Percentiles rank a stretch among this genome's conserved stretches.
Evolutionary conservation across 1,140 invertebrate species (phyloP).

Genomic region (Dendroctonus ponderosae): DNA sequence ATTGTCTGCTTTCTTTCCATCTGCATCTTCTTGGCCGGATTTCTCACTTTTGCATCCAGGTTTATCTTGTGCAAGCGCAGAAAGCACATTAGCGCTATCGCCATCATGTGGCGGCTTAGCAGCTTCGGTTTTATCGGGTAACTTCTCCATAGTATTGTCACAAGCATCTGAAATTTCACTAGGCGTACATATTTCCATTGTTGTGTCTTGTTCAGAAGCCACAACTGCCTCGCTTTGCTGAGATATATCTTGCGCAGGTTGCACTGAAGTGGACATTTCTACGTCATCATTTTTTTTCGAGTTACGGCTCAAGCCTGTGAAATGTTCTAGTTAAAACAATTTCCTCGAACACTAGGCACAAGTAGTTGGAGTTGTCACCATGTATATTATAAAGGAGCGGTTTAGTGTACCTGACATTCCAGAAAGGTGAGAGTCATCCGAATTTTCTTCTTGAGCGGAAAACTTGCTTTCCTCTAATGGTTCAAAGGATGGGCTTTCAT

Average conservation of each 20-base stretch:
- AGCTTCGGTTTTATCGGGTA: background rate
- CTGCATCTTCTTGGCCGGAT: conserved; percentile 7
- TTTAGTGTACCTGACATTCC: conserved; percentile 55
- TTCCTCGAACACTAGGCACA: no score
- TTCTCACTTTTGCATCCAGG: conserved; percentile 19
- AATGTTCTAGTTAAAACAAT: no score
- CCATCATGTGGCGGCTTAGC: background rate
- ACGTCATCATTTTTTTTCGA: conserved; percentile 39
- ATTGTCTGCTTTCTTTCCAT: conserved; percentile 41
- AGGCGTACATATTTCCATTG: conserved; percentile 47
- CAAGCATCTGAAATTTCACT: conserved; percentile 10
- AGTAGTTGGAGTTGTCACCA: no score
- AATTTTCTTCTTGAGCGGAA: conserved; percentile 46
- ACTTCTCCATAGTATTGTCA: conserved; percentile 12
- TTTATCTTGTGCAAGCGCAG: conserved; percentile 4
- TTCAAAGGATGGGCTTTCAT: conserved; percentile 68
- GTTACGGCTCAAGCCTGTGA: conserved; percentile 31
- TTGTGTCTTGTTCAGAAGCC: conserved; percentile 50
- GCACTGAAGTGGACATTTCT: conserved; percentile 35
- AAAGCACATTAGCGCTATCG: no score
- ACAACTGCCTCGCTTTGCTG: conserved; percentile 60
- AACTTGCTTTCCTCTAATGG: conserved; percentile 54
- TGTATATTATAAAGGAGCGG: no score
- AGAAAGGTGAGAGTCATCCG: conserved; percentile 59
- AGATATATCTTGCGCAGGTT: conserved; percentile 56